Evolutionary conservation across 2,797 vertebrate genomes (phyloP).

Genomic region (Rhynchonycteris naso): DNA sequence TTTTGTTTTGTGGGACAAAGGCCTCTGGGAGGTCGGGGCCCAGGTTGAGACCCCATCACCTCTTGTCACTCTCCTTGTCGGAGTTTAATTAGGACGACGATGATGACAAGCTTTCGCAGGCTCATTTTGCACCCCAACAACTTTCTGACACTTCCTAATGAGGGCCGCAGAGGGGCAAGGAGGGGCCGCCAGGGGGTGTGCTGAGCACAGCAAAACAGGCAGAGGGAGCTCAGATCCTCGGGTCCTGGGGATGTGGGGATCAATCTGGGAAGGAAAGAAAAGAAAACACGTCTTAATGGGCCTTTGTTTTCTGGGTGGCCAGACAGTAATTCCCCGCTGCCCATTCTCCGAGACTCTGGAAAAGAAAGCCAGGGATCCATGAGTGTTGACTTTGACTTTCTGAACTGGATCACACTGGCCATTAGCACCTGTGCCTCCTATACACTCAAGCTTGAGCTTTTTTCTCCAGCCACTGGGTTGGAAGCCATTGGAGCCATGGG

Average conservation of each 20-base stretch:
- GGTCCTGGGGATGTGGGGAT: conserved; percentile 65
- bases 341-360: conserved; percentile 68
- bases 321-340: conserved; percentile 63
- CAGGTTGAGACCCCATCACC: conserved; percentile 90
- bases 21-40: conserved; percentile 86
- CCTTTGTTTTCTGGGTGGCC: conserved; percentile 80
- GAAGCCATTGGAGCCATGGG: accelerated
- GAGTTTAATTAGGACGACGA: conserved; percentile 97
- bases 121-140: conserved; percentile 97
- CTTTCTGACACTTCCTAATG: conserved; percentile 96
- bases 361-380: conserved; percentile 68
- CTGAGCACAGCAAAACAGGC: not conserved
- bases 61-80: conserved; percentile 95
- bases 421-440: conserved; percentile 27
- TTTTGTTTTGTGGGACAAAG: conserved; percentile 94
- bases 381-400: conserved; percentile 52
- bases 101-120: conserved; percentile 92
- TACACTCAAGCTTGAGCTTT: accelerated
- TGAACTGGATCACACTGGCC: not conserved
- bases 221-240: conserved; percentile 75
- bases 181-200: conserved; percentile 15
- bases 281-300: conserved; percentile 61
- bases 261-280: conserved; percentile 74
- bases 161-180: conserved; percentile 80
- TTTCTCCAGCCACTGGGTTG: not conserved